Evolutionary conservation across 2,888 invertebrate genomes (phyloP).

Genomic region (Pecten maximus): DNA sequence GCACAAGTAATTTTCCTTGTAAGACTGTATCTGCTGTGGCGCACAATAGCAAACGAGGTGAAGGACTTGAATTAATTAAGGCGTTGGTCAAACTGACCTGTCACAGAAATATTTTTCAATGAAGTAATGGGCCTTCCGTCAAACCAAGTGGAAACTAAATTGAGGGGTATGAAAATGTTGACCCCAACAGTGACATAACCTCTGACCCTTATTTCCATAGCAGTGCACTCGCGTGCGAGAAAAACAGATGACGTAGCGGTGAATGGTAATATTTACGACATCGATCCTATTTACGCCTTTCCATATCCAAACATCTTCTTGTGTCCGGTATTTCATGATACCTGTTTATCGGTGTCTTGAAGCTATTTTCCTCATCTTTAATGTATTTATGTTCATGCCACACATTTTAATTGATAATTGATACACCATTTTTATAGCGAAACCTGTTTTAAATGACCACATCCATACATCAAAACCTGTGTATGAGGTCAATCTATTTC

Average conservation of each 20-base stretch:
- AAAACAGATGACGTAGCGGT: background rate
- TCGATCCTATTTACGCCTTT: background rate
- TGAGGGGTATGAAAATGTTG: constrained; percentile 20
- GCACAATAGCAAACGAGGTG: background rate
- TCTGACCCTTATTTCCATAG: background rate
- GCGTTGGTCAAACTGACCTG: constrained; percentile 10
- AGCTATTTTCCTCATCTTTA: too few species aligned
- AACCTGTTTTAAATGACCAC: too few species aligned
- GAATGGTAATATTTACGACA: background rate
- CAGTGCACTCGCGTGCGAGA: constrained; percentile 17
- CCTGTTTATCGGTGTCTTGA: too few species aligned
- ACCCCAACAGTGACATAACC: background rate
- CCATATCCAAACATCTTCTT: too few species aligned
- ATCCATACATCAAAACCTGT: too few species aligned
- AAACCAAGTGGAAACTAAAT: constrained; percentile 24
- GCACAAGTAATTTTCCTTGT: constrained; percentile 2
- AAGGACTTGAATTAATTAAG: constrained; percentile 32
- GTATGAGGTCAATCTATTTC: too few species aligned
- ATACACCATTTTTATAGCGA: too few species aligned
- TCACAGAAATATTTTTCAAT: constrained; percentile 7
- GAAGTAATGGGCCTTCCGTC: constrained; percentile 29
- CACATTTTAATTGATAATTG: too few species aligned
- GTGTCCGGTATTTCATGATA: too few species aligned
- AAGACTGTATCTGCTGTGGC: background rate
- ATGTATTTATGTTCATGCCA: too few species aligned